Base-by-base conservation (phyloP, 2,113 vertebrate species). In the Ophiodon elongatus region DNA sequence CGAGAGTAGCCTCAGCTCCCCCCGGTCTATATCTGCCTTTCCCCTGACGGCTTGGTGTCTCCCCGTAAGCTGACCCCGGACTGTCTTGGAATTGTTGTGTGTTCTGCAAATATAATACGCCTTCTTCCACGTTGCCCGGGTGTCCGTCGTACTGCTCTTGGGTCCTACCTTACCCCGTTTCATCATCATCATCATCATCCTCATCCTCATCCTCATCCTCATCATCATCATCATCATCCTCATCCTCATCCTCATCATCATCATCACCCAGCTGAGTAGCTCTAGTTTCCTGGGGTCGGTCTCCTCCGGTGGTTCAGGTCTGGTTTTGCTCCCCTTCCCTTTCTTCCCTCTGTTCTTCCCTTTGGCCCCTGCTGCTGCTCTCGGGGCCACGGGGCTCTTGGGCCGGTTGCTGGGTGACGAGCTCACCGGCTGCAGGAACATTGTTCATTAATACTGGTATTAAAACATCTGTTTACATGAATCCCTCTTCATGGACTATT, bases 211-310 rank as follows among this genome's bases (percentile, higher is more conserved):
- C 62, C 15, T n/a, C 56, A 52, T 35, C 11, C 47, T 47, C 27
- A 23, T 45, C 37, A 43, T 21, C 37, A 60, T 4, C 69, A 56
- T 11, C 54, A 25, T 10, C 25, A 29, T 7, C 57, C 31, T 31
- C 25, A 59, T 3, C 5, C 31, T 17, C 6, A 31, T 8, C 57
- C 7, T 2, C 52, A 25, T 57, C 54, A 27, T 54, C 8, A 45
- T 17, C 14, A 31, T 68, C 31, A 70, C 98, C 98, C 98, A 99
- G 94, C 95, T 98, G 3, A 98, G 93, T 59, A 99, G 94, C 77
- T 99, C 97, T 14, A 99, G 91, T 85, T 99, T 99, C 76, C 98
- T 94, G n/a, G 98, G 98, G 47, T 99, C 98, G 0, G 96, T 98
- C 91, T 99, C 98, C 76, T 97, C 97, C 5, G 97, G 97, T 0